Percentiles rank a stretch among this genome's conserved stretches.
These are phyloP conservation scores for Habroteleia sp. DNA, from an alignment of 2,888 invertebrate species.

Conservation along the genomic window DNA sequence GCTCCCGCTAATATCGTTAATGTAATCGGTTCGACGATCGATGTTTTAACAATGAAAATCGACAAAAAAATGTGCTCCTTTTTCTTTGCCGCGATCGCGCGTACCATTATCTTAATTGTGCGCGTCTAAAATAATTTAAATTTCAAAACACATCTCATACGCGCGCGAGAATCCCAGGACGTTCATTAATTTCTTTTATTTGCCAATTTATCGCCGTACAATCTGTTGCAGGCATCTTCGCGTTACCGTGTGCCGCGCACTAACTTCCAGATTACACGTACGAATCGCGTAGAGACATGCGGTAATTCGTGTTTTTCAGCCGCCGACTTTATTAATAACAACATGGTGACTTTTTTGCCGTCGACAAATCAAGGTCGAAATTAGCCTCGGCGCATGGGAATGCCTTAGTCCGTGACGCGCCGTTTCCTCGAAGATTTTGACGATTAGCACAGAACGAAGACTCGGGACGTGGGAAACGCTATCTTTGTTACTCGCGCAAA, in stretches of 20 bases:
- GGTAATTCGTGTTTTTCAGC: slow-evolving; percentile 4
- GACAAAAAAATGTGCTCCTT: slow-evolving; percentile 12
- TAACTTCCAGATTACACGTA: slow-evolving; percentile 27
- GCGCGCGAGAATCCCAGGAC: slow-evolving; percentile 10
- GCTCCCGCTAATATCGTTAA: slow-evolving; percentile 1
- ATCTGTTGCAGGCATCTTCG: slow-evolving; percentile 24
- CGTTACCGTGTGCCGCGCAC: not conserved
- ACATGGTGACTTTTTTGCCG: slow-evolving; percentile 21
- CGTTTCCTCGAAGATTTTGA: slow-evolving; percentile 70
- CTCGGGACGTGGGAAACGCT: slow-evolving; percentile 67
- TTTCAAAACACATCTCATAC: slow-evolving; percentile 29
- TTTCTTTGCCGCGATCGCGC: slow-evolving; percentile 21
- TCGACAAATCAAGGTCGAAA: slow-evolving; percentile 56
- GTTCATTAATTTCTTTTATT: slow-evolving; percentile 52
- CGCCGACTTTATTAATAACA: slow-evolving; percentile 43
- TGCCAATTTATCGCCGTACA: slow-evolving; percentile 38
- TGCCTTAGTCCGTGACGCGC: slow-evolving; percentile 64
- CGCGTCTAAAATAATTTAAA: slow-evolving; percentile 47
- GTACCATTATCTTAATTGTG: slow-evolving; percentile 45
- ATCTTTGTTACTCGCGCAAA: slow-evolving; percentile 38
- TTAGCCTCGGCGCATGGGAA: slow-evolving; percentile 62
- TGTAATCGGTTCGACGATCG: slow-evolving; percentile 19
- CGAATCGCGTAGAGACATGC: slow-evolving; percentile 15
- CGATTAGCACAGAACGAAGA: slow-evolving; percentile 69
- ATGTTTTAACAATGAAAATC: slow-evolving; percentile 18